These are phyloP conservation scores for Lasaia peninsularis DNA, from an alignment of 1,140 invertebrate genomes.

Conservation along the genomic window DNA sequence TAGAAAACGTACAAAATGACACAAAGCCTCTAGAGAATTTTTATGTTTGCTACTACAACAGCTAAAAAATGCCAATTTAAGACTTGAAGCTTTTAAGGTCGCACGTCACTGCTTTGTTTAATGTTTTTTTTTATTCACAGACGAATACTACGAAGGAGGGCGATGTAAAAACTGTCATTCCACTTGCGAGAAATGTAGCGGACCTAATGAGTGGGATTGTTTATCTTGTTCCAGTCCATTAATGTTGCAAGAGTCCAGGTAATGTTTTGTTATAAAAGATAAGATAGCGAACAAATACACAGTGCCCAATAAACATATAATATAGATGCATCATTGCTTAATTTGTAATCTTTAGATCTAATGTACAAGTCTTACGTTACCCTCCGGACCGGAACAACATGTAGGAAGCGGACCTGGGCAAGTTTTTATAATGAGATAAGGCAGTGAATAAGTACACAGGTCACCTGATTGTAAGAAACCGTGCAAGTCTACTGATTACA, in stretches of 20 bases:
- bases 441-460: too few relatives aligned
- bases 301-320: too few relatives aligned
- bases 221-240: conserved; percentile 82
- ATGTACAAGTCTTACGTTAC: too few relatives aligned
- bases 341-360: too few relatives aligned
- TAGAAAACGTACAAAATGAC: conserved; percentile 34
- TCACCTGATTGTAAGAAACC: too few relatives aligned
- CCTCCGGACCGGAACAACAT: too few relatives aligned
- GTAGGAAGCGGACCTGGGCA: too few relatives aligned
- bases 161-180: conserved; percentile 86
- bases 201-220: conserved; percentile 83
- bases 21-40: conserved; percentile 40
- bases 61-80: conserved; percentile 49
- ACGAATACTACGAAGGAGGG: conserved; percentile 83
- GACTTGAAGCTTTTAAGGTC: conserved; percentile 40
- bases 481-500: too few relatives aligned
- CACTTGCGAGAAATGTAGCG: conserved; percentile 85
- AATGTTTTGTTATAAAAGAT: conserved; percentile 39
- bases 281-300: too few relatives aligned
- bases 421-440: too few relatives aligned
- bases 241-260: conserved; percentile 80
- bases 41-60: conserved; percentile 31
- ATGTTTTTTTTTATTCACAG: conserved; percentile 68
- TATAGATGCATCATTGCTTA: too few relatives aligned
- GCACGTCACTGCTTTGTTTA: conserved; percentile 37